Base-by-base conservation (phyloP, 2,113 vertebrate genomes). In the Aix galericulata region DNA sequence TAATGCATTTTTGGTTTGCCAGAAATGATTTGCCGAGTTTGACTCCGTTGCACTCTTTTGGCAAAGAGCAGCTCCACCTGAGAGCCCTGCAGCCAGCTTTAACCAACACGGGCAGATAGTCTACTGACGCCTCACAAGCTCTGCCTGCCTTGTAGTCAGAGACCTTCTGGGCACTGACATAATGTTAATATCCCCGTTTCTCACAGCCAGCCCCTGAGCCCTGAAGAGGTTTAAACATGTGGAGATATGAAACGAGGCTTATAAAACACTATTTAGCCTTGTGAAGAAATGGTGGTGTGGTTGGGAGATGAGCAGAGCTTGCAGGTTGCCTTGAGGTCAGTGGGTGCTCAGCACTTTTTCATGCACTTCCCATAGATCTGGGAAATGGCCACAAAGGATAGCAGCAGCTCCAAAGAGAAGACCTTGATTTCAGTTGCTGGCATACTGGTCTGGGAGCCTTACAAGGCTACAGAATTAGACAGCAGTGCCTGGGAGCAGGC, bases 151-250 rank as follows among this genome's bases (percentile, higher is more conserved):
- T 5, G 1, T 36, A 73, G 66, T 62, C 75, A 86, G 63, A 91
- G 85, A 63, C 85, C 76, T 94, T 71, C 79, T 93, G 93, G 91
- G 91, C 85, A 83, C 64, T 89, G 82, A 32, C 52, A 31, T 63
- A 48, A 90, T 53, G 9, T 68, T 81, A 93, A 90, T 52, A 52
- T 81, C 14, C 23, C 63, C 6, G 3, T 75, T 93, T 96, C 82
- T 75, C 73, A 74, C 85, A 91, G 52, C 36, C 82, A 83, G 31
- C 8, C 75, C 56, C 31, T 4, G 7, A 86, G 75, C 82, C 72
- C 72, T 74, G 84, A 29, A 78, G 85, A 80, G 72, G 40, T 93
- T 89, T 77, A 73, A 91, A 58, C 67, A 13, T 74, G 72, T 82
- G 87, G 79, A 85, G 55, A 53, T 85, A 63, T 0, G 26, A 87